Evolutionary conservation across 1,140 invertebrate genomes (phyloP).

Genomic region (Zophobas morio): DNA sequence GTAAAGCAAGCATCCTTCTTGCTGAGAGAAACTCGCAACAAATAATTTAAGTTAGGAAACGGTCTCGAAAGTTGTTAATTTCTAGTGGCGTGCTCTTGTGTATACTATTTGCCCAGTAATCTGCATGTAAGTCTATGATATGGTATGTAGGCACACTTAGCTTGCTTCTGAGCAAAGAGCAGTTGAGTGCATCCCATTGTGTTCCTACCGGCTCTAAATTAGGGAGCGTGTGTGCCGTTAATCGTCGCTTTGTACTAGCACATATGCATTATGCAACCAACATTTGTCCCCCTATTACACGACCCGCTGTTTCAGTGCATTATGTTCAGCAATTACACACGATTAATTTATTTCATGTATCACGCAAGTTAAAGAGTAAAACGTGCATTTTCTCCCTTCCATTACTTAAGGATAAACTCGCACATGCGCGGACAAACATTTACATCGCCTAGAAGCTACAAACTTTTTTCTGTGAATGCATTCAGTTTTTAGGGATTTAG

Average conservation of each 20-base stretch:
- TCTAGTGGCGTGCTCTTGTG: slow-evolving; percentile 43
- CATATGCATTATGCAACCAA: slow-evolving; percentile 46
- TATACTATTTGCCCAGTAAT: slow-evolving; percentile 31
- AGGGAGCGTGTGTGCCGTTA: slow-evolving; percentile 36
- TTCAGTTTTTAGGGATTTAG: no score
- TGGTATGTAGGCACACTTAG: slow-evolving; percentile 29
- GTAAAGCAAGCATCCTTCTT: slow-evolving; percentile 15
- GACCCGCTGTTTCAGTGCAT: slow-evolving; percentile 39
- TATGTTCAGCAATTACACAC: slow-evolving; percentile 32
- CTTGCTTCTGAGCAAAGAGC: slow-evolving; percentile 13
- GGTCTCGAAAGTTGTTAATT: slow-evolving; percentile 46
- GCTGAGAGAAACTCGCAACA: slow-evolving; percentile 14
- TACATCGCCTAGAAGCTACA: no score
- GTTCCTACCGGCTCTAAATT: slow-evolving; percentile 38
- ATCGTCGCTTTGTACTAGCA: slow-evolving; percentile 34
- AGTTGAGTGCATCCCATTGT: slow-evolving; percentile 35
- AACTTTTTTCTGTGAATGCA: no score
- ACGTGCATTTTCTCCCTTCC: slow-evolving; percentile 23
- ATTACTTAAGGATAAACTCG: background rate
- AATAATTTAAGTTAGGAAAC: slow-evolving; percentile 46
- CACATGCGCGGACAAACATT: no score
- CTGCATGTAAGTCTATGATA: slow-evolving; percentile 44
- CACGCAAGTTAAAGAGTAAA: slow-evolving; percentile 16
- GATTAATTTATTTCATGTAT: slow-evolving; percentile 39
- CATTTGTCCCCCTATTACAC: slow-evolving; percentile 45